phyloP scores from a whole-genome alignment of 2,888 invertebrate genomes.

The Neoaliturus tenellus region DNA sequence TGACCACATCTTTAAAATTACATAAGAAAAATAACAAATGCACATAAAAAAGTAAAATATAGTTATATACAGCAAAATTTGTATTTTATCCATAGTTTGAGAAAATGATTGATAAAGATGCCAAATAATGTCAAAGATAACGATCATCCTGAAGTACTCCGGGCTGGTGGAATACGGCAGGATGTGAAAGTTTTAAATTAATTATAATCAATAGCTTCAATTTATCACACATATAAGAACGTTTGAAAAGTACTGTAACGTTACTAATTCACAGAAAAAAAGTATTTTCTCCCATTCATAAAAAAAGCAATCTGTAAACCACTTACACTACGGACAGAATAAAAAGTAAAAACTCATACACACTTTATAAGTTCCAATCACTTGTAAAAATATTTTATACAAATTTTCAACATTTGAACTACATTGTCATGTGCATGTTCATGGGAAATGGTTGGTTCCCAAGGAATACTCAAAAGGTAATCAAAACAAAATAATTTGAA shows the following conservation, averaged over 20 bases:
- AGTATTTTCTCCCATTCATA: not conserved
- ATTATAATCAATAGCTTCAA: not conserved
- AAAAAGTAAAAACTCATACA: constrained; percentile 15
- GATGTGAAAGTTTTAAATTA: not conserved
- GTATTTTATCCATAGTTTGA: not conserved
- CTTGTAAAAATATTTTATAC: constrained; percentile 53
- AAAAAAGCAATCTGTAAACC: not conserved
- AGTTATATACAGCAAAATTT: not conserved
- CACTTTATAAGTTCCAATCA: constrained; percentile 16
- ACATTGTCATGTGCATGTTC: constrained; percentile 37
- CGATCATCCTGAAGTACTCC: not conserved
- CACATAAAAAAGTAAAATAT: too few species aligned
- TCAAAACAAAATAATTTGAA: too few species aligned
- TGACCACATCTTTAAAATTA: too few species aligned
- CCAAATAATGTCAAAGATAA: not conserved
- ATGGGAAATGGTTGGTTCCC: not conserved
- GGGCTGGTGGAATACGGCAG: constrained; percentile 9
- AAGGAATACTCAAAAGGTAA: not conserved
- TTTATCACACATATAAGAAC: not conserved
- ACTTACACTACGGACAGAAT: constrained; percentile 28
- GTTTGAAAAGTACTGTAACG: not conserved
- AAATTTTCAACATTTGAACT: constrained; percentile 52
- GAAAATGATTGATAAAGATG: not conserved
- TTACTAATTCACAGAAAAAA: not conserved
- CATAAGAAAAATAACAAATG: too few species aligned